Conservation (phyloP, 2,113 vertebrate genomes). For the Cyphomyrus discorhynchus region DNA sequence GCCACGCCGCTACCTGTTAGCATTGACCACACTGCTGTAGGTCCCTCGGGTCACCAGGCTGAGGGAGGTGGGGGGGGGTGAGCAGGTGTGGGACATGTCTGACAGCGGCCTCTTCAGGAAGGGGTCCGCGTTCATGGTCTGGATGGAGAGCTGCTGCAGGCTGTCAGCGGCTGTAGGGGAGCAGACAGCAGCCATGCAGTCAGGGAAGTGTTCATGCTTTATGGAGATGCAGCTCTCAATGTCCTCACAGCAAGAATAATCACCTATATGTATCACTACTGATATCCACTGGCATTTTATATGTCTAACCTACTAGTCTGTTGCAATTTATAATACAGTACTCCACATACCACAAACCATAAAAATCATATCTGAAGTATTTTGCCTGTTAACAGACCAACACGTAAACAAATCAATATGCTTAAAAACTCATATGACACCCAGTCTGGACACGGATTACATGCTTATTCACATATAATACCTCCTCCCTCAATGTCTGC, state of each 20-base stretch:
- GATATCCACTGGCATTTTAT: background rate
- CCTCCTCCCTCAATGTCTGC: background rate
- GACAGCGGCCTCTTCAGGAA: slow-evolving; percentile 84
- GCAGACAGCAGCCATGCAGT: background rate
- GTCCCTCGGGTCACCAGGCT: slow-evolving; percentile 60
- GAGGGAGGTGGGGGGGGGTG: slow-evolving; percentile 71
- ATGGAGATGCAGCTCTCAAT: background rate
- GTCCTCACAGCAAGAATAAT: background rate
- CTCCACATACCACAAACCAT: background rate
- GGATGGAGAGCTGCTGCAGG: slow-evolving; percentile 91
- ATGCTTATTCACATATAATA: background rate
- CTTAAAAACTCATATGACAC: background rate
- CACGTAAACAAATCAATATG: background rate
- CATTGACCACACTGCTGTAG: slow-evolving; percentile 87
- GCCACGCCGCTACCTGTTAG: slow-evolving; percentile 44
- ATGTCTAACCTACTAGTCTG: background rate
- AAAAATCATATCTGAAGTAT: background rate
- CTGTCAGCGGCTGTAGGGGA: slow-evolving; percentile 72
- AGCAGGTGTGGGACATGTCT: slow-evolving; percentile 66
- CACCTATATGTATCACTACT: background rate
- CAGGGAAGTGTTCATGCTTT: background rate
- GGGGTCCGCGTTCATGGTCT: slow-evolving; percentile 88
- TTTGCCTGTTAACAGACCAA: background rate
- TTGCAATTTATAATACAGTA: background rate
- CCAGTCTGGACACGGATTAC: background rate